Percentiles rank a stretch among this genome's conserved stretches.
These are phyloP conservation scores for Numida meleagris DNA, from an alignment of 2,113 vertebrate genomes.

Conservation along the genomic window DNA sequence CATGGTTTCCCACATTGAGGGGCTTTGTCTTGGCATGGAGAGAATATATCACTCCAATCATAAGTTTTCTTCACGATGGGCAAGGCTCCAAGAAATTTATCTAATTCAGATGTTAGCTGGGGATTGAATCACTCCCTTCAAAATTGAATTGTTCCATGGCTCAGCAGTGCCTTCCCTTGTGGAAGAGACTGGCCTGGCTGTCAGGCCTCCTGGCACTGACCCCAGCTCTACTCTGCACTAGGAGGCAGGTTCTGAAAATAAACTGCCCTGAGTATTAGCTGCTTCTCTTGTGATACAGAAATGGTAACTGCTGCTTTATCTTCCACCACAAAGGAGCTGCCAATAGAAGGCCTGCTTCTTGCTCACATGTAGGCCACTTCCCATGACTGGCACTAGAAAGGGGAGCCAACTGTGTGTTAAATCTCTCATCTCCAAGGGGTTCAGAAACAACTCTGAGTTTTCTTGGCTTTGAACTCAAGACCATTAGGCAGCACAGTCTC, in stretches of 20 bases:
- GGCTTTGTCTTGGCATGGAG: background rate
- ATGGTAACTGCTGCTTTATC: background rate
- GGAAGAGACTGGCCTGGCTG: background rate
- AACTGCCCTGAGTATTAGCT: background rate
- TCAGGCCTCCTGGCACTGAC: background rate
- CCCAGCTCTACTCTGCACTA: background rate
- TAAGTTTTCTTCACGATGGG: background rate
- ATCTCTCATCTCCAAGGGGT: background rate
- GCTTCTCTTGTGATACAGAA: background rate
- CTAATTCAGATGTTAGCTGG: background rate
- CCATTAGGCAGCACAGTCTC: background rate
- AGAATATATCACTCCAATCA: background rate
- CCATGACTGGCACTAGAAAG: background rate
- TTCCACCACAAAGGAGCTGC: background rate
- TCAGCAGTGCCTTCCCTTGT: accelerated
- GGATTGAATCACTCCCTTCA: background rate
- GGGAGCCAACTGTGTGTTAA: background rate
- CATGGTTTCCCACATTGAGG: background rate
- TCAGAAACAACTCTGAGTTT: background rate
- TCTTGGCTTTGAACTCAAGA: background rate
- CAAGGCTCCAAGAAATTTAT: background rate
- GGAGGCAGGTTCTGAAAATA: background rate
- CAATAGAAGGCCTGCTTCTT: background rate
- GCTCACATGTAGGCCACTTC: background rate
- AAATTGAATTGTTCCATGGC: background rate